Evolutionary conservation across 2,888 invertebrate species (phyloP), one percentile per base, ranked within the genome.

Genomic region (Heliconius ethilla): DNA sequence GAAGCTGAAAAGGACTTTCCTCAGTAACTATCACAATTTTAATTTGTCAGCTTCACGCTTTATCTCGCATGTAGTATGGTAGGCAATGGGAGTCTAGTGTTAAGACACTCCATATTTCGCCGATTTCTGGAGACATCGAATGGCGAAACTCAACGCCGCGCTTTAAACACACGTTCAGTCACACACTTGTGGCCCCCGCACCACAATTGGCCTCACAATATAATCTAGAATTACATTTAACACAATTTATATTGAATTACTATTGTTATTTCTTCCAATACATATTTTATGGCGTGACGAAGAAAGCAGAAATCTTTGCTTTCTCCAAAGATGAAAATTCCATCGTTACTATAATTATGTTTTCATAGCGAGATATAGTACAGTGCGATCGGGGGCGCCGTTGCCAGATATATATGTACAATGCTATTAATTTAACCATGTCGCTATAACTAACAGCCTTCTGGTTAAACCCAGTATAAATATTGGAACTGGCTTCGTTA

Each of bases 271-370:
- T 79, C 63, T 72, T 70, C 78, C 55, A 69, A 75, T 75, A 78
- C 81, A 77, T 81, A 78, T 79, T 62, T 78, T 69, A 78, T 78
- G 77, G 76, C 78, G 81, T 82, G 81, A 82, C 81, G 83, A 82
- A 82, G 84, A 84, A 85, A 85, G 80, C 80, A 82, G 82, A 82
- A 5, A 82, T 80, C 79, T 84, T 80, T 80, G 80, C 85, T 86
- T 86, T 86, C 85, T 83, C 85, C 84, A 80, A 78, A 81, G 81
- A 84, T 82, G 84, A 84, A 83, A 83, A 84, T 85, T 83, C 82
- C 82, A 84, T 85, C 83, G 81, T 83, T 83, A 83, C 83, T 81
- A 83, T 85, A 85, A 85, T 83, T 83, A 83, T 70, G 79, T 79
- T 78, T 81, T 75, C 81, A 78, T 78, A n/a, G 78, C 55, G 69